phyloP scores from a whole-genome alignment of 2,888 invertebrate species.

The Horisme vitalbata region DNA sequence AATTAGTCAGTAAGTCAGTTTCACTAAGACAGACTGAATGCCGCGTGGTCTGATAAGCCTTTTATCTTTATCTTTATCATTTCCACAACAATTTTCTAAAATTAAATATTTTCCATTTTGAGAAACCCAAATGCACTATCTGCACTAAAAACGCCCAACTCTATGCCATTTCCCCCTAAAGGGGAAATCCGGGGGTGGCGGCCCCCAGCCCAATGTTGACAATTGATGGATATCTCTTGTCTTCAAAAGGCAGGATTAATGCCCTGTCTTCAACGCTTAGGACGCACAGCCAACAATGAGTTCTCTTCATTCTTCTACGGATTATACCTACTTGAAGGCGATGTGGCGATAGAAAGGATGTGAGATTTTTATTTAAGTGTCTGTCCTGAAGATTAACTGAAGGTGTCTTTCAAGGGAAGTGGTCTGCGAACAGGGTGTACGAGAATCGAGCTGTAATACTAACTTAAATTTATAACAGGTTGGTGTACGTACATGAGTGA shows the following conservation, averaged over 20 bases:
- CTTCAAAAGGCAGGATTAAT: constrained; percentile 81
- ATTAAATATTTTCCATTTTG: too few relatives aligned
- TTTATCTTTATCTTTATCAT: too few relatives aligned
- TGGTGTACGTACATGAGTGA: too few relatives aligned
- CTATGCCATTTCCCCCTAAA: constrained; percentile 55
- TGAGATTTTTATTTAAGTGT: constrained; percentile 37
- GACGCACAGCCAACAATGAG: constrained; percentile 60
- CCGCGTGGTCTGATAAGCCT: too few relatives aligned
- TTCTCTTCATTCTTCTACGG: constrained; percentile 42
- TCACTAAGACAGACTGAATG: too few relatives aligned
- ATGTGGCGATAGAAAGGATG: constrained; percentile 26
- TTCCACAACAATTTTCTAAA: too few relatives aligned
- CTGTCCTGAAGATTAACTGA: constrained; percentile 30
- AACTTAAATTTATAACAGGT: too few relatives aligned
- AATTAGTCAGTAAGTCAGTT: too few relatives aligned
- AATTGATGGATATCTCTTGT: constrained; percentile 82
- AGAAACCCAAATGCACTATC: too few relatives aligned
- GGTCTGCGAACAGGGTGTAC: background rate
- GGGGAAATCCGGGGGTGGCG: constrained; percentile 41
- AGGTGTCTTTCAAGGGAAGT: too few relatives aligned
- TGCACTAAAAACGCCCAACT: constrained; percentile 37
- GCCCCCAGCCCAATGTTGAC: constrained; percentile 78
- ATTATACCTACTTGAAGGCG: constrained; percentile 46
- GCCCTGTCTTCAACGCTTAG: constrained; percentile 49
- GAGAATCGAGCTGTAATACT: too few relatives aligned